Evolutionary conservation across 2,113 vertebrate genomes (phyloP).

Genomic region (Erythrolamprus reginae): DNA sequence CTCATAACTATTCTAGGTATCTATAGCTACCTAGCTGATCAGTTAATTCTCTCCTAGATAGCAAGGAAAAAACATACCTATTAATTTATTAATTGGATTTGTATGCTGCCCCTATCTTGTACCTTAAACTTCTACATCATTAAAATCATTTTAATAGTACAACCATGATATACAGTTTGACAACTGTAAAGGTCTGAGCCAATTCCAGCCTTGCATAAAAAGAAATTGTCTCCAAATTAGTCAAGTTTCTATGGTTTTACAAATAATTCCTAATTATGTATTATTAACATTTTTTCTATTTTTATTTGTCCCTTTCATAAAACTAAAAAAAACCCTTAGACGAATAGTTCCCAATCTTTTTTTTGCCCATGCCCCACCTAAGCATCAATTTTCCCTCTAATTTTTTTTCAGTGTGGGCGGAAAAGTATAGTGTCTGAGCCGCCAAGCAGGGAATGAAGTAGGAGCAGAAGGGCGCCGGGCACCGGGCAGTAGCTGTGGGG

Average conservation of each 20-base stretch:
- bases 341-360: too few relatives aligned
- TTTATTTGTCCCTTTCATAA: background rate
- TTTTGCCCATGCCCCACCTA: too few relatives aligned
- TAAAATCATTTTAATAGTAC: background rate
- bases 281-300: background rate
- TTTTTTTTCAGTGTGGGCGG: too few relatives aligned
- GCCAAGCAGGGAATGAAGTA: too few relatives aligned
- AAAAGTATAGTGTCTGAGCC: too few relatives aligned
- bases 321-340: background rate
- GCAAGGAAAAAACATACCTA: too few relatives aligned
- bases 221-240: background rate
- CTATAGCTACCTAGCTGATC: background rate
- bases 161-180: background rate
- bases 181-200: background rate
- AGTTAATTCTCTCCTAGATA: background rate
- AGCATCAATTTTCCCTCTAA: too few relatives aligned
- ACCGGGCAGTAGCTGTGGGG: too few relatives aligned
- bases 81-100: too few relatives aligned
- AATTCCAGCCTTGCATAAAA: background rate
- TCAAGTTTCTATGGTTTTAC: background rate
- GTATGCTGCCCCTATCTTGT: too few relatives aligned
- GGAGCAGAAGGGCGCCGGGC: too few relatives aligned
- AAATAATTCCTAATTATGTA: background rate
- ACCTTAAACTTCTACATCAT: background rate
- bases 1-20: background rate